Percentiles rank a stretch among this genome's conserved stretches.
Evolutionary conservation across 1,140 invertebrate genomes (phyloP).

Genomic region (Holcopasites calliopsidis): DNA sequence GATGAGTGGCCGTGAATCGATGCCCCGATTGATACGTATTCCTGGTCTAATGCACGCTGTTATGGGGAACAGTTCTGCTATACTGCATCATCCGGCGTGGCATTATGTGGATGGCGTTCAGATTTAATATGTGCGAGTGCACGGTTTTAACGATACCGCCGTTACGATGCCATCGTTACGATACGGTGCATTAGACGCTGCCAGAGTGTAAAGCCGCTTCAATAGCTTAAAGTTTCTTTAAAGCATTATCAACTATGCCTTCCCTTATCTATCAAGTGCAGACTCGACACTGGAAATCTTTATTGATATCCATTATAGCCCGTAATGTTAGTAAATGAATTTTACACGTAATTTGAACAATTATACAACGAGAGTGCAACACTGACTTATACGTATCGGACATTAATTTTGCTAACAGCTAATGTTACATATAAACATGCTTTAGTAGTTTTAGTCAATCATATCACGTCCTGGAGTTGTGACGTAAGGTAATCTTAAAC

Average conservation of each 20-base stretch:
- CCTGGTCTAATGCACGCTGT: not conserved
- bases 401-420: no score
- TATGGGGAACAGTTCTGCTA: not conserved
- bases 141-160: not conserved
- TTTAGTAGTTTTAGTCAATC: no score
- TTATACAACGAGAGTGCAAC: no score
- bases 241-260: not conserved
- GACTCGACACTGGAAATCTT: no score
- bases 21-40: not conserved
- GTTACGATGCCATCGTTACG: not conserved
- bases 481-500: no score
- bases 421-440: no score
- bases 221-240: not conserved
- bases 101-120: constrained; percentile 4
- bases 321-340: no score
- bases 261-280: not conserved
- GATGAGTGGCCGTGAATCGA: not conserved
- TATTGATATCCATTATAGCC: no score
- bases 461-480: no score
- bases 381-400: no score
- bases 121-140: constrained; percentile 26
- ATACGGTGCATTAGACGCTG: not conserved
- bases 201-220: not conserved
- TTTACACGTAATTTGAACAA: no score
- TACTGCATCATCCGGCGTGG: not conserved